Conservation (phyloP, 2,888 invertebrate genomes). For the Noctua janthina region DNA sequence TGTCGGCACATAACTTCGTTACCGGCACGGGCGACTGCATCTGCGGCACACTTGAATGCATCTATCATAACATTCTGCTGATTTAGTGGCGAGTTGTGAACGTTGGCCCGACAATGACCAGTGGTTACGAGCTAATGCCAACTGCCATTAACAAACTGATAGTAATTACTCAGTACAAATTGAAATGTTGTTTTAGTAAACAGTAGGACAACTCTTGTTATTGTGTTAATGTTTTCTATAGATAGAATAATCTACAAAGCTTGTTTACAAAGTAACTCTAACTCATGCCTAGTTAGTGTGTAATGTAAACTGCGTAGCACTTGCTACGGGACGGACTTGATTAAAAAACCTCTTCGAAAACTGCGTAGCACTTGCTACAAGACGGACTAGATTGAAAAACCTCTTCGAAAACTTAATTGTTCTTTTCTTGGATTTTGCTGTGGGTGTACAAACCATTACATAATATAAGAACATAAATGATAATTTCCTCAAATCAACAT, state of each 20-base stretch:
- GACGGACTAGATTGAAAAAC: background rate
- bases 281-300: background rate
- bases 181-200: constrained; percentile 13
- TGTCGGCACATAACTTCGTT: constrained; percentile 40
- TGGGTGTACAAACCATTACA: background rate
- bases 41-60: constrained; percentile 25
- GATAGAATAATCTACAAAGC: background rate
- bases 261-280: constrained; percentile 2
- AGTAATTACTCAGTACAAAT: constrained; percentile 16
- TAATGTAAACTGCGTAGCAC: constrained; percentile 17
- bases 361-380: constrained; percentile 28
- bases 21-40: constrained; percentile 16
- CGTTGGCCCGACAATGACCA: constrained; percentile 8
- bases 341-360: too few relatives aligned
- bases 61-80: constrained; percentile 10
- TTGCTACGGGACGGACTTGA: constrained; percentile 6
- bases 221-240: background rate
- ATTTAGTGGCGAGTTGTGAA: constrained; percentile 23
- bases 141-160: constrained; percentile 13
- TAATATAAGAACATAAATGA: background rate
- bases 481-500: background rate
- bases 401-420: background rate
- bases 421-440: background rate
- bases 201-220: background rate
- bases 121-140: constrained; percentile 16